Conservation (phyloP, 2,113 vertebrate genomes). For the Myiopsitta monachus region DNA sequence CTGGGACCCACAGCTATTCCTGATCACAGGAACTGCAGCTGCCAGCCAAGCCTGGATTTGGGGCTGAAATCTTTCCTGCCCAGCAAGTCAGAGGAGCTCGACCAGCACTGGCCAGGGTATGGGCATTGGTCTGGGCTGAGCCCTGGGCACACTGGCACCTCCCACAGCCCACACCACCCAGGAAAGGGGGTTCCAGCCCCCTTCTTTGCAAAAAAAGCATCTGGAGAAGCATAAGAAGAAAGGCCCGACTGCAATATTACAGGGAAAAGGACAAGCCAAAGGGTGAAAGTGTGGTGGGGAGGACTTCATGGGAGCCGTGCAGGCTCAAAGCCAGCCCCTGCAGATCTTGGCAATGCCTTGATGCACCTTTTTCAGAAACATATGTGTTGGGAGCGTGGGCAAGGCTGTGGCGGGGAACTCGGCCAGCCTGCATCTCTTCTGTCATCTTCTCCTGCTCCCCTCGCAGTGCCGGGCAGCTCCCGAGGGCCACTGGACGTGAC, state of each 20-base stretch:
- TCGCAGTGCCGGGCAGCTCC: background rate
- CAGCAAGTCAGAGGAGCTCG: background rate
- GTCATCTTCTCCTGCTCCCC: background rate
- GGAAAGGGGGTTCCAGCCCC: background rate
- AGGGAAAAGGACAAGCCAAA: background rate
- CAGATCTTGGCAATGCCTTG: background rate
- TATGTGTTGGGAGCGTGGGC: background rate
- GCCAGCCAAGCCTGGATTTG: background rate
- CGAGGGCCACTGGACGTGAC: slow-evolving; percentile 26
- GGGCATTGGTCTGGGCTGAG: background rate
- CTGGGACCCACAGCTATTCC: background rate
- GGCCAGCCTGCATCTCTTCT: background rate
- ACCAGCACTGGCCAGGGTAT: background rate
- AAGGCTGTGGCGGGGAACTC: background rate
- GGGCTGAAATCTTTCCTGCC: background rate
- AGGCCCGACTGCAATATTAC: background rate
- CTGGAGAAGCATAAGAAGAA: background rate
- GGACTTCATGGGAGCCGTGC: fast-evolving
- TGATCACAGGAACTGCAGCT: background rate
- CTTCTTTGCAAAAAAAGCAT: background rate
- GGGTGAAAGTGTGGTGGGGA: background rate
- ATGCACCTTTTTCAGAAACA: background rate
- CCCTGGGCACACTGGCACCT: background rate
- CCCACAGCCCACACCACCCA: background rate
- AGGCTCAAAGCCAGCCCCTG: background rate